Percentiles rank a stretch among this genome's conserved stretches.
Evolutionary conservation across 1,140 invertebrate genomes (phyloP).

Genomic region (Eumaeus atala): DNA sequence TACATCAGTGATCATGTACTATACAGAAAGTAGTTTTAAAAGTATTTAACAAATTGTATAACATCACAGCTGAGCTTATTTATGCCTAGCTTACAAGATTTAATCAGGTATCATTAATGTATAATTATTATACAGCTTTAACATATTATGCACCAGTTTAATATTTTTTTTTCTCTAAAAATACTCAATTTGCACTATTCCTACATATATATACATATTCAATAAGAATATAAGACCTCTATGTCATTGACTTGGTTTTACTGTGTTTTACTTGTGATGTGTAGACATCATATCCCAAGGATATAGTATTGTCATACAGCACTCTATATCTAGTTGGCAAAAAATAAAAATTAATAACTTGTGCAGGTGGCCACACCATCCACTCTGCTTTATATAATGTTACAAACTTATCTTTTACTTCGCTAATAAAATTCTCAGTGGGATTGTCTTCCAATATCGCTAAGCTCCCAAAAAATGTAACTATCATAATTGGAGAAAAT

Average conservation of each 20-base stretch:
- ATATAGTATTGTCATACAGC: conserved; percentile 92
- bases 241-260: conserved; percentile 29
- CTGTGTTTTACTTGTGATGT: conserved; percentile 92
- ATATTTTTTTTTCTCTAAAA: background rate
- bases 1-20: background rate
- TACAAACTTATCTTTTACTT: conserved; percentile 86
- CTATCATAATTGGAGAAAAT: conserved; percentile 89
- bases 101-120: conserved; percentile 19
- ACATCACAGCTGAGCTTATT: conserved; percentile 47
- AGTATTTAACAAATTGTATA: conserved; percentile 15
- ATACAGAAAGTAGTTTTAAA: background rate
- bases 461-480: conserved; percentile 86
- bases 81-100: conserved; percentile 11
- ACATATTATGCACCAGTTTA: conserved; percentile 4
- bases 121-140: background rate
- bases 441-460: conserved; percentile 81
- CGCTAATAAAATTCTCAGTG: conserved; percentile 78
- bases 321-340: conserved; percentile 89
- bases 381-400: conserved; percentile 88
- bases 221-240: background rate
- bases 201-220: background rate
- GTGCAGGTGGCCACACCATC: conserved; percentile 86
- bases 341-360: conserved; percentile 87
- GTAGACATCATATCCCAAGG: conserved; percentile 92
- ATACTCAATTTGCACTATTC: background rate